Percentiles rank a stretch among this genome's conserved stretches.
Evolutionary conservation across 2,113 vertebrate genomes (phyloP).

Genomic region (Numenius arquata): DNA sequence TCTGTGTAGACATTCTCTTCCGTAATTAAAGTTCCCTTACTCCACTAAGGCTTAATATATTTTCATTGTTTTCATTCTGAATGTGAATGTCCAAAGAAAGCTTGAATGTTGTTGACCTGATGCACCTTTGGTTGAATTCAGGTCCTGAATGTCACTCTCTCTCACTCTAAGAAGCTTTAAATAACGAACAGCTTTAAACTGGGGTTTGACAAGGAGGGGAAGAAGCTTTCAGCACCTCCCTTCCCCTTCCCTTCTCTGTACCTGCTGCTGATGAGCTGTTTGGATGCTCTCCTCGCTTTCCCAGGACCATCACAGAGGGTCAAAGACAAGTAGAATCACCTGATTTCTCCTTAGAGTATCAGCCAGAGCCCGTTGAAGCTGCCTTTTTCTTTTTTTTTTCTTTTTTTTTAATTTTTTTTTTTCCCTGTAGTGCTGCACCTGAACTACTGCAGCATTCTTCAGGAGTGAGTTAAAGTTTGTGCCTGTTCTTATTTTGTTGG

Average conservation of each 20-base stretch:
- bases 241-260: neutral
- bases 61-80: neutral
- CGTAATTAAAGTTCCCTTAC: neutral
- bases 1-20: neutral
- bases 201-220: neutral
- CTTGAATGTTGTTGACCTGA: neutral
- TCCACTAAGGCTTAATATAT: neutral
- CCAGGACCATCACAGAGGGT: neutral
- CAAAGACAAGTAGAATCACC: neutral
- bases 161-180: neutral
- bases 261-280: neutral
- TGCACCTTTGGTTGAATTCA: neutral
- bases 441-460: neutral
- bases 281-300: neutral
- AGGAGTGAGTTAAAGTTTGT: neutral
- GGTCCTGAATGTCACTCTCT: neutral
- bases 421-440: neutral
- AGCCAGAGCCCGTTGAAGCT: neutral
- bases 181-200: neutral
- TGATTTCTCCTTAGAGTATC: neutral
- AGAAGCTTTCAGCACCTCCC: neutral
- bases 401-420: too few relatives aligned
- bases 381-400: too few relatives aligned
- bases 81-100: neutral
- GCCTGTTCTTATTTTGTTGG: neutral